Percentiles rank a stretch among this genome's conserved stretches.
Conservation (phyloP, 2,888 invertebrate genomes). For the Chloroclystis v-ata region DNA sequence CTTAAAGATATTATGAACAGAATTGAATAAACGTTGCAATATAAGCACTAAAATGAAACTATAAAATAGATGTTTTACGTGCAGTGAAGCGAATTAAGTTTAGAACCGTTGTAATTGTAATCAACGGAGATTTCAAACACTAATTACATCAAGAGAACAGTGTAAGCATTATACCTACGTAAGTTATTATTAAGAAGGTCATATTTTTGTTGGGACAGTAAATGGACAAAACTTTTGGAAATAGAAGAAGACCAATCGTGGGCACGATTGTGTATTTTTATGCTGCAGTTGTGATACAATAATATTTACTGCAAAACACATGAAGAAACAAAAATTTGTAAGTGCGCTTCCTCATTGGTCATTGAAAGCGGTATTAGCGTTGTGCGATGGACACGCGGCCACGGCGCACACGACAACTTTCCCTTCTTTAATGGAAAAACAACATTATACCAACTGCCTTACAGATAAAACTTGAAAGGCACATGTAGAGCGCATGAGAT, state of each 20-base stretch:
- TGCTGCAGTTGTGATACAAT: not conserved
- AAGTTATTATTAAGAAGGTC: not conserved
- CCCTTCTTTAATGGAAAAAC: conserved; percentile 71
- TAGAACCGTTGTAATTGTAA: not conserved
- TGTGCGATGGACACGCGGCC: conserved; percentile 63
- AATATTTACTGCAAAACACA: not conserved
- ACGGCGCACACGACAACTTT: conserved; percentile 64
- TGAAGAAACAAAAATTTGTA: conserved; percentile 31
- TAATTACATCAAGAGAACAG: not conserved
- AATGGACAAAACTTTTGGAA: not conserved
- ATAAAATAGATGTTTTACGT: conserved; percentile 4
- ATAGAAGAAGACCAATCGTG: too few relatives aligned
- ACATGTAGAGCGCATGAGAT: conserved; percentile 41
- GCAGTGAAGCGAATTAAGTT: not conserved
- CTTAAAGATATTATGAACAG: not conserved
- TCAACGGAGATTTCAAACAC: not conserved
- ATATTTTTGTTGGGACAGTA: not conserved
- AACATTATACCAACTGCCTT: conserved; percentile 55
- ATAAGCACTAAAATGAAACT: not conserved
- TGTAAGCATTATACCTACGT: not conserved
- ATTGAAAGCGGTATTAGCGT: conserved; percentile 70
- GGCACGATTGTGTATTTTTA: not conserved
- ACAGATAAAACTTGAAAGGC: conserved; percentile 57
- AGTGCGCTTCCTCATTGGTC: conserved; percentile 60
- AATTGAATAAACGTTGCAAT: not conserved